Evolutionary conservation across 2,113 vertebrate genomes (phyloP).

Genomic region (Rhabdornis inornatus): DNA sequence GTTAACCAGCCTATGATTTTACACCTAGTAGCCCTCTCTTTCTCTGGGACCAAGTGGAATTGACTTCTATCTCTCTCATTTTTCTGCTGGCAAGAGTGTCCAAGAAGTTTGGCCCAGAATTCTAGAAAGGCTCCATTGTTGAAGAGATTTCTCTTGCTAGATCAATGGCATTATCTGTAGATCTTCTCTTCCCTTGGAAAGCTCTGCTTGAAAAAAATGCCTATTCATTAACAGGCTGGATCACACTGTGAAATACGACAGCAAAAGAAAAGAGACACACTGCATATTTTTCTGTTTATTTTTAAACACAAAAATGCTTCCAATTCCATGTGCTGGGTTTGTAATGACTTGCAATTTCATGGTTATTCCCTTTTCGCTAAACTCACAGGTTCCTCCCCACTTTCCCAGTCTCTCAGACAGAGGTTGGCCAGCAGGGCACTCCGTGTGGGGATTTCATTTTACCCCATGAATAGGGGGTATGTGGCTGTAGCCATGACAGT

Average conservation of each 20-base stretch:
- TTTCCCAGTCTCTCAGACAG: not conserved
- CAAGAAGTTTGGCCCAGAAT: not conserved
- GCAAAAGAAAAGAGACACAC: not conserved
- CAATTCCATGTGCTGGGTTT: not conserved
- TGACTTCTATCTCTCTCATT: not conserved
- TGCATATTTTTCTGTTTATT: conserved; percentile 33
- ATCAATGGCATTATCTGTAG: conserved; percentile 6
- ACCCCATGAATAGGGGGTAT: accelerated
- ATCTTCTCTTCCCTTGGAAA: not conserved
- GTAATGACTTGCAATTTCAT: not conserved
- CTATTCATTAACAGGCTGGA: conserved; percentile 39
- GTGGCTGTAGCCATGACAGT: not conserved
- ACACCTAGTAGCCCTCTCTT: not conserved
- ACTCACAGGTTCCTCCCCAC: accelerated
- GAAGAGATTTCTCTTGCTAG: not conserved
- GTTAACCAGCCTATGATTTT: conserved; percentile 8
- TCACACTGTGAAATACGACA: conserved; percentile 61
- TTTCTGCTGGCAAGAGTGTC: not conserved
- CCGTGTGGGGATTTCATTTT: not conserved
- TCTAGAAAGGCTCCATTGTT: not conserved
- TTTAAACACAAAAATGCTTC: conserved; percentile 14
- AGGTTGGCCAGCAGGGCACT: too few species aligned
- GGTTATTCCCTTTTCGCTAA: not conserved
- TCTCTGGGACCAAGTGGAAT: conserved; percentile 2
- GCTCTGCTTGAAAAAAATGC: not conserved